Evolutionary conservation across 2,888 invertebrate genomes (phyloP).

Genomic region (Diogma glabrata): DNA sequence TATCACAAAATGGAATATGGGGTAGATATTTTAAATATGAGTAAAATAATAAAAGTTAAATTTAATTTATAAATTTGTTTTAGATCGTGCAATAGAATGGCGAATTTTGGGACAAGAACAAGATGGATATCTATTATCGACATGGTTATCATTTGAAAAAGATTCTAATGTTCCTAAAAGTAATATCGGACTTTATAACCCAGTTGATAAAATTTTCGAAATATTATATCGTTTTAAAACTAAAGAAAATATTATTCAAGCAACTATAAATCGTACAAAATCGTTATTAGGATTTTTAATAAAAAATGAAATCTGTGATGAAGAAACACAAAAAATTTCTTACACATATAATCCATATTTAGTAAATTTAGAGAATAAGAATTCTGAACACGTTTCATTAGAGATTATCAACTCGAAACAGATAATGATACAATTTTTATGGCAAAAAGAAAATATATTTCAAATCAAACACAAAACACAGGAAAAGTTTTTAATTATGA

Average conservation of each 20-base stretch:
- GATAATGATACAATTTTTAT: constrained; percentile 62
- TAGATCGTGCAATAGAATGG: constrained; percentile 63
- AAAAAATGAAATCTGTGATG: constrained; percentile 39
- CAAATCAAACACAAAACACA: too few relatives aligned
- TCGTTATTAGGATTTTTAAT: constrained; percentile 56
- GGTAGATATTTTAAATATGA: constrained; percentile 21
- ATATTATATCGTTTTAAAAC: constrained; percentile 50
- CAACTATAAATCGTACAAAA: constrained; percentile 58
- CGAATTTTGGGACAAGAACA: constrained; percentile 70
- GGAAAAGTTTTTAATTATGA: constrained; percentile 60
- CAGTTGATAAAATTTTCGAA: constrained; percentile 45
- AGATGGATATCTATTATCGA: constrained; percentile 58
- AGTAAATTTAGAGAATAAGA: constrained; percentile 43
- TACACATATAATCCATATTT: constrained; percentile 52
- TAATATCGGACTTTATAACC: constrained; percentile 49
- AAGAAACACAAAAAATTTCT: too few relatives aligned
- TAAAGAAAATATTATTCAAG: constrained; percentile 61
- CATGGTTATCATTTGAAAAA: constrained; percentile 45
- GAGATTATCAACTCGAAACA: constrained; percentile 47
- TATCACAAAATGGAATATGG: constrained; percentile 31
- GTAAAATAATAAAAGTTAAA: neutral
- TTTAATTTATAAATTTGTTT: constrained; percentile 2
- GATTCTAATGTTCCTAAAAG: constrained; percentile 31
- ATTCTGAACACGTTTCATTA: constrained; percentile 29
- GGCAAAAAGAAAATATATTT: constrained; percentile 25